Evolutionary conservation across 2,113 vertebrate genomes (phyloP).

Genomic region (Stomatorhinus ivindoensis): DNA sequence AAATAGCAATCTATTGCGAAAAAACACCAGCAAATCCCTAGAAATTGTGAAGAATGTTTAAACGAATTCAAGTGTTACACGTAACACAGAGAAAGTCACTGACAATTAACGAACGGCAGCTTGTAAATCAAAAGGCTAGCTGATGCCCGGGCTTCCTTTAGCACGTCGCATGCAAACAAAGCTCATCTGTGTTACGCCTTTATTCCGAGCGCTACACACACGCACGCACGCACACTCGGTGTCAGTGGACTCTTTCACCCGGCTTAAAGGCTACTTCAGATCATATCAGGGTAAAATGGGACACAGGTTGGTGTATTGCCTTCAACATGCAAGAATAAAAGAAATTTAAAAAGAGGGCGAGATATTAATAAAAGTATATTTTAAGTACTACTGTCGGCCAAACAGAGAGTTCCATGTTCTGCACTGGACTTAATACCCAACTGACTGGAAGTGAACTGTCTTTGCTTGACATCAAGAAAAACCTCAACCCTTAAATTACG

Average conservation of each 20-base stretch:
- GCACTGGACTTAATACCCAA: neutral
- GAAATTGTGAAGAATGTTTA: neutral
- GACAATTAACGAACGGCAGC: neutral
- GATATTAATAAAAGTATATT: neutral
- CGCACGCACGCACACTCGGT: neutral
- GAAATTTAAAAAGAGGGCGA: neutral
- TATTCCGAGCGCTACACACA: neutral
- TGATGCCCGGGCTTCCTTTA: neutral
- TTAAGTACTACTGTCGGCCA: neutral
- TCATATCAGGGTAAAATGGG: neutral
- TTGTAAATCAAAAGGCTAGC: neutral
- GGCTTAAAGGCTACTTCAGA: slow-evolving; percentile 2
- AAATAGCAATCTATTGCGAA: neutral
- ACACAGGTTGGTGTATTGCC: neutral
- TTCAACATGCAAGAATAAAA: neutral
- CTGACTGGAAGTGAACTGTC: neutral
- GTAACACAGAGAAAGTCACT: neutral
- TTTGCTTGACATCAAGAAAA: neutral
- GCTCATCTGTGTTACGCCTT: neutral
- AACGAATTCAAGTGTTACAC: neutral
- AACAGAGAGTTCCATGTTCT: neutral
- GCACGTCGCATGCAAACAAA: neutral
- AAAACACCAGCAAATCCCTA: neutral
- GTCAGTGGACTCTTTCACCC: neutral
- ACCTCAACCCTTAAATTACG: neutral